Conservation (phyloP, 2,888 invertebrate genomes). For the Timandra comae region DNA sequence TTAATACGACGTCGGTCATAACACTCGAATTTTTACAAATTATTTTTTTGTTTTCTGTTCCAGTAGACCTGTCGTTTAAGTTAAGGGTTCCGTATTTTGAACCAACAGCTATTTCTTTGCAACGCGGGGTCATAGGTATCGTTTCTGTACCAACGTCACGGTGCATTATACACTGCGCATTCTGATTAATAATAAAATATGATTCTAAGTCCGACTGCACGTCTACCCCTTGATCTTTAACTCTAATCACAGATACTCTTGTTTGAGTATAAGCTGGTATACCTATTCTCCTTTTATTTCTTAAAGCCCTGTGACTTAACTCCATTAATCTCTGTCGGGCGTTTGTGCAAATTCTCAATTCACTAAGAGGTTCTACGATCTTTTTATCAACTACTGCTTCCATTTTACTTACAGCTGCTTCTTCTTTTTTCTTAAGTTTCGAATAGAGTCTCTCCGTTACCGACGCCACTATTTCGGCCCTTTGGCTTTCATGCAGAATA, state of each 20-base stretch:
- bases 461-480: slow-evolving; percentile 83
- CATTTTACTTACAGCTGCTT: slow-evolving; percentile 54
- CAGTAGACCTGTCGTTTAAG: slow-evolving; percentile 45
- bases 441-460: slow-evolving; percentile 82
- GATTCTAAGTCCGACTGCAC: slow-evolving; percentile 71
- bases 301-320: slow-evolving; percentile 76
- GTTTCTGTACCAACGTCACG: slow-evolving; percentile 61
- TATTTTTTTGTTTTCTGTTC: slow-evolving; percentile 45
- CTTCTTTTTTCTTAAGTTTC: slow-evolving; percentile 73
- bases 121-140: slow-evolving; percentile 61
- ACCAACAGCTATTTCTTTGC: slow-evolving; percentile 64
- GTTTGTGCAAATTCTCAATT: slow-evolving; percentile 76
- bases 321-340: slow-evolving; percentile 77
- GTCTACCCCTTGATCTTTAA: slow-evolving; percentile 77
- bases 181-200: slow-evolving; percentile 43
- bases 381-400: slow-evolving; percentile 58
- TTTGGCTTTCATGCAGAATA: slow-evolving; percentile 64
- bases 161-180: slow-evolving; percentile 33
- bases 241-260: slow-evolving; percentile 59
- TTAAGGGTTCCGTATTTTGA: slow-evolving; percentile 47
- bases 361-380: slow-evolving; percentile 63
- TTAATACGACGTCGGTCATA: slow-evolving; percentile 52
- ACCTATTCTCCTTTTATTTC: slow-evolving; percentile 67
- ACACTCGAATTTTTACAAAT: slow-evolving; percentile 48
- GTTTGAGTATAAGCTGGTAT: slow-evolving; percentile 78